Evolutionary conservation across 2,888 invertebrate genomes (phyloP), one percentile per base, ranked within the genome.

Genomic region (Cabera pusaria): DNA sequence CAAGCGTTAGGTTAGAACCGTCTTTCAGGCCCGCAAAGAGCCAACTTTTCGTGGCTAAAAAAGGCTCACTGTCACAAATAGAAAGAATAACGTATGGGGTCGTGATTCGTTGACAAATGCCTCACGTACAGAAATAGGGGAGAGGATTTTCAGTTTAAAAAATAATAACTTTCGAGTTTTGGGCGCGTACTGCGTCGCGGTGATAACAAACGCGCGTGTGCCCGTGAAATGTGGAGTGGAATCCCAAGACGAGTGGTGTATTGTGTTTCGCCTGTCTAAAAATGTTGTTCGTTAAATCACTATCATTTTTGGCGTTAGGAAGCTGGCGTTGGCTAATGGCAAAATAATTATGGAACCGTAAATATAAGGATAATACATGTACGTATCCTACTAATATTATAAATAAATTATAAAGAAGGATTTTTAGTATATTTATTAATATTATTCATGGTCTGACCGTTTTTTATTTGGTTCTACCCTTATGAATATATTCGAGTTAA

Each of bases 101-200:
- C 71, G 74, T 75, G 78, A 79, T 80, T 78, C 68, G 73, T 72
- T 76, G 80, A 76, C 73, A 76, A 77, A 42, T 42, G 41, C 41
- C 41, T 42, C 41, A 79, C 72, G 69, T 59, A 53, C 61, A 52
- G 53, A 49, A 56, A 51, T 37, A 43, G 33, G 37, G 59, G 53
- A 38, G 42, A 49, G 41, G 38, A 44, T 36, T 32, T 69, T 53
- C 60, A 64, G 43, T 64, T 71, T 71, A 67, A 70, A 74, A 78
- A 77, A 77, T 71, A 72, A 76, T 71, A 72, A 63, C 51, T 59
- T 48, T 42, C 26, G 41, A 53, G 41, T 42, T 58, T 52, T 52
- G 50, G 51, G 33, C n/a, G 11, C 25, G 38, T 26, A 25, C 51
- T 66, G 65, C 55, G 58, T 54, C 38, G 48, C 47, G 58, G 52